Conservation (phyloP, 2,888 invertebrate genomes). For the Masnerella sp. region DNA sequence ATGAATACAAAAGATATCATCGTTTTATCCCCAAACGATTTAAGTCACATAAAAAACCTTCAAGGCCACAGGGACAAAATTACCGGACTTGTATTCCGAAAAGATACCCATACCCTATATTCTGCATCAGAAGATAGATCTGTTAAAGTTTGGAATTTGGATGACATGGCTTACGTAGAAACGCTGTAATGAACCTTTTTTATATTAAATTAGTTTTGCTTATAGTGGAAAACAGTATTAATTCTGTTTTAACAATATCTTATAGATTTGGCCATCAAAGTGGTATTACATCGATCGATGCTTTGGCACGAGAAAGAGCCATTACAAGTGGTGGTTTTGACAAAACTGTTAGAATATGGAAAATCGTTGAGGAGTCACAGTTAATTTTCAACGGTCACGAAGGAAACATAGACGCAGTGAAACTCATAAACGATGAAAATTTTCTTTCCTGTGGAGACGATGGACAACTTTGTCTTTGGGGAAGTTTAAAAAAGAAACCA, state of each 20-base stretch:
- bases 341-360: slow-evolving; percentile 93
- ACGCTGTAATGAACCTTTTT: slow-evolving; percentile 81
- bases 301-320: slow-evolving; percentile 89
- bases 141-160: slow-evolving; percentile 96
- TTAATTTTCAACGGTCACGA: slow-evolving; percentile 92
- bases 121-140: slow-evolving; percentile 87
- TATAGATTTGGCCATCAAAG: slow-evolving; percentile 91
- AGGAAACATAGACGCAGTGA: slow-evolving; percentile 92
- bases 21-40: slow-evolving; percentile 89
- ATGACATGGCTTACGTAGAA: slow-evolving; percentile 97
- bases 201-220: slow-evolving; percentile 3
- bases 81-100: slow-evolving; percentile 90
- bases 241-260: slow-evolving; percentile 7
- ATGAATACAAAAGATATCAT: slow-evolving; percentile 83
- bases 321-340: slow-evolving; percentile 95
- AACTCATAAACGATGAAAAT: slow-evolving; percentile 94
- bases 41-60: slow-evolving; percentile 88
- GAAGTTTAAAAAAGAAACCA: slow-evolving; percentile 91
- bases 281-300: slow-evolving; percentile 91
- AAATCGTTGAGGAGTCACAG: slow-evolving; percentile 97
- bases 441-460: slow-evolving; percentile 96
- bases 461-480: slow-evolving; percentile 92
- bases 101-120: slow-evolving; percentile 90
- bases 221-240: background rate
- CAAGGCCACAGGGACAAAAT: slow-evolving; percentile 87